Percentiles rank a stretch among this genome's conserved stretches.
These are phyloP conservation scores for Erebia epiphron DNA, from an alignment of 2,888 invertebrate genomes.

Conservation along the genomic window DNA sequence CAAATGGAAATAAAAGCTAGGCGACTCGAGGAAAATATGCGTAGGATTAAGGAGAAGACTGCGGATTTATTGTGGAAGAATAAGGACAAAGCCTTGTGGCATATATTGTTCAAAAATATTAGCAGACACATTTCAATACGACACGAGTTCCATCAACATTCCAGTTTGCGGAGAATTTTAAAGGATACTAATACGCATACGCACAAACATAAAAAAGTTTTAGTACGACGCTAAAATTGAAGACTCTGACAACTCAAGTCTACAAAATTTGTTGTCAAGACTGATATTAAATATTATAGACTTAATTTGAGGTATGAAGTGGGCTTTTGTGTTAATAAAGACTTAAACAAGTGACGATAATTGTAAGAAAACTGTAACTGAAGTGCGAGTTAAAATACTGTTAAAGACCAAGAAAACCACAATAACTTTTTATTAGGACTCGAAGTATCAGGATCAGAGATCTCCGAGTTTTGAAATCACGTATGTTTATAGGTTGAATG, in stretches of 20 bases:
- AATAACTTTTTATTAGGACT: neutral
- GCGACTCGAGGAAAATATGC: slow-evolving; percentile 82
- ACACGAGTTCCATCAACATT: slow-evolving; percentile 78
- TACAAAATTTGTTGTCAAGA: neutral
- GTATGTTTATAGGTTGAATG: neutral
- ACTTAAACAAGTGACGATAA: neutral
- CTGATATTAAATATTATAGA: neutral
- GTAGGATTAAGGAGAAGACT: slow-evolving; percentile 82
- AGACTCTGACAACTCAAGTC: neutral
- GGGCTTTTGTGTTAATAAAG: neutral
- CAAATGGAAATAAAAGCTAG: slow-evolving; percentile 83
- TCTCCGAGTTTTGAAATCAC: neutral
- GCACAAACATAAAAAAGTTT: slow-evolving; percentile 62
- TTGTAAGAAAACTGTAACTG: neutral
- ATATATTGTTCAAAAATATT: slow-evolving; percentile 80
- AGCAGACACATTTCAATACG: slow-evolving; percentile 79
- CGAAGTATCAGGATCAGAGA: neutral
- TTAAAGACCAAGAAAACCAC: no score
- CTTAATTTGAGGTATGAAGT: neutral
- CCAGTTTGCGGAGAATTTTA: slow-evolving; percentile 75
- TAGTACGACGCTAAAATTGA: slow-evolving; percentile 45
- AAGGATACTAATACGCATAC: slow-evolving; percentile 61
- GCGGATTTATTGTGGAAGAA: slow-evolving; percentile 82
- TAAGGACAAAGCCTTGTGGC: slow-evolving; percentile 81
- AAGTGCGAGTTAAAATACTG: neutral